Evolutionary conservation across 2,797 vertebrate species (phyloP), one percentile per base, ranked within the genome.

Genomic region (Cottoperca gobio): DNA sequence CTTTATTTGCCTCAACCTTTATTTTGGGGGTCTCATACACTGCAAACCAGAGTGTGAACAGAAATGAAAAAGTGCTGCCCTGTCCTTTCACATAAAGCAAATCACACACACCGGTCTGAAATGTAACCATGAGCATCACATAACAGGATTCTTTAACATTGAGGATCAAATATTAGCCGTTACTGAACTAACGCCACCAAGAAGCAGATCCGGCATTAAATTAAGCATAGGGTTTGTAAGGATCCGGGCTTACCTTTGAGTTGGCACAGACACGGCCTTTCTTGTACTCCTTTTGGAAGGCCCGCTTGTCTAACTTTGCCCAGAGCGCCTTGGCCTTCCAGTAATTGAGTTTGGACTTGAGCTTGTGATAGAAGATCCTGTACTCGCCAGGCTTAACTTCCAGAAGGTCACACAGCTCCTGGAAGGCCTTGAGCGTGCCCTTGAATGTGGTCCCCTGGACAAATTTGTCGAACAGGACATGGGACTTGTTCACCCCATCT

Each of bases 291-390:
- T 99, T 99, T 58, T 98, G 98, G 88, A 95, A 88, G 61, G 97
- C 97, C 70, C 97, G 93, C 88, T 99, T 99, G 92, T 99, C 98
- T 82, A 99, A 86, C 86, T 99, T 99, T 45, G 96, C 96, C 97
- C 98, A 99, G 54, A 99, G 96, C 6, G 98, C 98, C 94, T 99
- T 99, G 84, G 98, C 98, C 94, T 97, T 99, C 98, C 98, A 99
- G 90, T 99, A 99, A 95, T 97, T 99, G 66, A 99, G 97, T 86
- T 96, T 98, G 86, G 98, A 97, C 92, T 99, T 99, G 82, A 99
- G 97, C 85, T 97, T 99, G 89, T 97, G 97, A 81, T 99, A 99
- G 92, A 99, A 99, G 83, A 97, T 94, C 67, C 95, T 96, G 87
- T 96, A 96, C 78, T 99, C 97, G 46, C 88, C 95, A 35, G 97